These are phyloP conservation scores for Mayetiola destructor DNA, from an alignment of 2,888 invertebrate species.

Conservation along the genomic window DNA sequence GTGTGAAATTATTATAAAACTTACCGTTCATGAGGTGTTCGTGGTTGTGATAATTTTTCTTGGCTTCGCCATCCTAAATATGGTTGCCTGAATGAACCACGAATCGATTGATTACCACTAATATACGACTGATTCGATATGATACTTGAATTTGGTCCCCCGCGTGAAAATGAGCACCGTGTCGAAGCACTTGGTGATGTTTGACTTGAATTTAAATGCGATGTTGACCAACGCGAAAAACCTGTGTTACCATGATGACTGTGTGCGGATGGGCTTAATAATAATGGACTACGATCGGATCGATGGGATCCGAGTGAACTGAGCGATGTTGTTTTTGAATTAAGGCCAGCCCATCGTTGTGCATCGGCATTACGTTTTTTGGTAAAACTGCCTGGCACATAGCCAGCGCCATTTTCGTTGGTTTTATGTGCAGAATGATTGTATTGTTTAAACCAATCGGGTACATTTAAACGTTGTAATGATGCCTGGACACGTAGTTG, in stretches of 20 bases:
- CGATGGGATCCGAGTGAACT: slow-evolving; percentile 50
- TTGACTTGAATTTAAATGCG: slow-evolving; percentile 56
- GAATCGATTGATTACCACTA: slow-evolving; percentile 29
- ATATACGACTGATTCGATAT: slow-evolving; percentile 47
- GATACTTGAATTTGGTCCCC: slow-evolving; percentile 35
- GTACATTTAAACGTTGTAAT: slow-evolving; percentile 82
- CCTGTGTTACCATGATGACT: slow-evolving; percentile 34
- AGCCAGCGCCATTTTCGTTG: slow-evolving; percentile 17
- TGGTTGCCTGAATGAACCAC: slow-evolving; percentile 62
- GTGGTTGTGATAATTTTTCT: slow-evolving; percentile 62
- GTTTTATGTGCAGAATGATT: slow-evolving; percentile 22
- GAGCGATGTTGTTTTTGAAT: slow-evolving; percentile 75
- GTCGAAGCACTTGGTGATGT: slow-evolving; percentile 62
- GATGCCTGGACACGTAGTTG: slow-evolving; percentile 87
- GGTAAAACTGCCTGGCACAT: slow-evolving; percentile 62
- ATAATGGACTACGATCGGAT: slow-evolving; percentile 34
- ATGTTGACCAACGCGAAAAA: slow-evolving; percentile 49
- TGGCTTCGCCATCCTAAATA: slow-evolving; percentile 84
- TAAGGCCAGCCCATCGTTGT: slow-evolving; percentile 49
- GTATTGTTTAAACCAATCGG: slow-evolving; percentile 73
- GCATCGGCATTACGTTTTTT: slow-evolving; percentile 64
- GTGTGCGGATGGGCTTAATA: slow-evolving; percentile 35
- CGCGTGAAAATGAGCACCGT: slow-evolving; percentile 53
- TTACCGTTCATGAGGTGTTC: slow-evolving; percentile 72
- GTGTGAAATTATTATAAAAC: neutral